Evolutionary conservation across 2,888 invertebrate genomes (phyloP), one percentile per base, ranked within the genome.

Genomic region (Stenurella melanura): DNA sequence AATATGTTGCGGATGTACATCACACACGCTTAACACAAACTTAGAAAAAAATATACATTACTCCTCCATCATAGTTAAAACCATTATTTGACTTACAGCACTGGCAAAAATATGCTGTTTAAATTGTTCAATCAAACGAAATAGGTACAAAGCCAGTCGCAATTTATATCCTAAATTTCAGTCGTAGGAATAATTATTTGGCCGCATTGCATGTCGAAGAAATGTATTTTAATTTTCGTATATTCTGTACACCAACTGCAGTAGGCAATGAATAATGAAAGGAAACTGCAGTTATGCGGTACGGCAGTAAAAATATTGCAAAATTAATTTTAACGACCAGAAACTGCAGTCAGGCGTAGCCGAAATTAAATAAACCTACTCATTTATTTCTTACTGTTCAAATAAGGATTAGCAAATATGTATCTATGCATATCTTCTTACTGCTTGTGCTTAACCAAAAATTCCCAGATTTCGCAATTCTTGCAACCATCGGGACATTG

Each of bases 141-240:
- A 69, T 54, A 58, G 11, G 57, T 12, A 57, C 34, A 34, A 38
- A 11, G 38, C 57, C 34, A 26, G 7, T 38, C 11, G 19, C 15
- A 30, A 69, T 69, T 58, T 19, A 56, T 69, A 5, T 69, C 56
- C 69, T 38, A 69, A 69, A 58, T 69, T 58, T 54, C 17, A 30
- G 34, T 26, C 7, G 38, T 57, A n/a, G 58, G 26, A 69, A 34
- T 57, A 69, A 69, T 69, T 34, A 58, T 34, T 69, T 38, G 58
- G 58, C 69, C 17, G 69, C 69, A 69, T 69, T 69, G 69, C 69
- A 38, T 69, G 69, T 69, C 58, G 69, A 69, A 69, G 58, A 58
- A 69, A 69, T 58, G 69, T 58, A 69, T 69, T 69, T 69, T 69
- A 58, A 58, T 58, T 69, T 69, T 34, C 34, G 58, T 58, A 17